Percentiles rank a stretch among this genome's conserved stretches.
Conservation (phyloP, 2,113 vertebrate genomes). For the Epinephelus moara region DNA sequence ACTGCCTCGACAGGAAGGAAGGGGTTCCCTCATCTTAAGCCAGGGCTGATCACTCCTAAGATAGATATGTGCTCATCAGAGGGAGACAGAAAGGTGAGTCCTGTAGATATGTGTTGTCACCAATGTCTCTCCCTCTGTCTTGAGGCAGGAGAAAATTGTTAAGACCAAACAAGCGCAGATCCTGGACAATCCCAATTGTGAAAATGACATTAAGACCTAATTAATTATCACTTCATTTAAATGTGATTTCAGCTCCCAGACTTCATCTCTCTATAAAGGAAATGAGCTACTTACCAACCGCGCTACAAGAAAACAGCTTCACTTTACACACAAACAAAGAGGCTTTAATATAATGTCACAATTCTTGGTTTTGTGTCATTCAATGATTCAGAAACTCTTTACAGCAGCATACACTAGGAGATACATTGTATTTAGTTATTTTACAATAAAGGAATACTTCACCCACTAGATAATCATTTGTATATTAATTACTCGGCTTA, state of each 20-base stretch:
- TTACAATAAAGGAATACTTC: not conserved
- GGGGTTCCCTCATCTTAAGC: conserved; percentile 38
- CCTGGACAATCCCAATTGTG: conserved; percentile 29
- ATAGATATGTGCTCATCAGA: not conserved
- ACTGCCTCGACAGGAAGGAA: conserved; percentile 6
- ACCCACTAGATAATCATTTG: too few relatives aligned
- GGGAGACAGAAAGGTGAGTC: not conserved
- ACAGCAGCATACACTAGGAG: not conserved
- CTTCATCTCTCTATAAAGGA: conserved; percentile 17
- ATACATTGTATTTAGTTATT: not conserved
- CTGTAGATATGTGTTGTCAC: not conserved
- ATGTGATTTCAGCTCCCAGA: conserved; percentile 25
- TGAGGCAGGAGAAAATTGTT: not conserved
- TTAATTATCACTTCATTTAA: conserved; percentile 40
- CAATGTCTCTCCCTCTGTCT: not conserved
- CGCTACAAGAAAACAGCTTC: not conserved
- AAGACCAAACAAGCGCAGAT: conserved; percentile 7
- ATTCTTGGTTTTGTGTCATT: not conserved
- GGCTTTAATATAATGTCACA: not conserved
- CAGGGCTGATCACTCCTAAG: not conserved
- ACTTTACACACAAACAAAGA: not conserved
- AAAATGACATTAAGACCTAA: conserved; percentile 42
- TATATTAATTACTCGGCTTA: too few relatives aligned
- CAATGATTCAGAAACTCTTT: not conserved
- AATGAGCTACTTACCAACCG: conserved; percentile 16